Conservation (phyloP, 1,140 invertebrate species). For the Drosophila mayri region DNA sequence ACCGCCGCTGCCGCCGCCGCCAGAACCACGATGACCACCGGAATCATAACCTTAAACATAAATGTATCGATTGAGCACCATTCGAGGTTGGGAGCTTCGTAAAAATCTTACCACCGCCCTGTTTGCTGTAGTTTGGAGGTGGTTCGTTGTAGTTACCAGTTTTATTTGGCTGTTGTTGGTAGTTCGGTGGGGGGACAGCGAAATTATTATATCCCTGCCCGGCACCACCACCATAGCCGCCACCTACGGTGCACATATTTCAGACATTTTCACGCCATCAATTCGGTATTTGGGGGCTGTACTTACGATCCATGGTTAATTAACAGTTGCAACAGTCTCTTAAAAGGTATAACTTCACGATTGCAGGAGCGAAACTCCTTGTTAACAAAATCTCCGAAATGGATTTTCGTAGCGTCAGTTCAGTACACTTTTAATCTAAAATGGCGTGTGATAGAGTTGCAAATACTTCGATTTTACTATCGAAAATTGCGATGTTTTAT, state of each 20-base stretch:
- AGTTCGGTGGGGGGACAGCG: constrained; percentile 81
- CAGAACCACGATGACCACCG: constrained; percentile 81
- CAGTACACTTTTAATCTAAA: constrained; percentile 56
- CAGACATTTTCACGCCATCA: constrained; percentile 16
- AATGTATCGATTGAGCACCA: constrained; percentile 17
- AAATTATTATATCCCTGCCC: constrained; percentile 82
- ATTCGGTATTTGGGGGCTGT: neutral
- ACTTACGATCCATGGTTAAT: constrained; percentile 73
- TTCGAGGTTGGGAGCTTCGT: neutral
- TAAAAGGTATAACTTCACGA: constrained; percentile 4
- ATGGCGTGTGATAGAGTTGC: constrained; percentile 56
- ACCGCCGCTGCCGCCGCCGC: constrained; percentile 81
- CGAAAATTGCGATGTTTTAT: neutral
- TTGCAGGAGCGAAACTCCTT: constrained; percentile 18
- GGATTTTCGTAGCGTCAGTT: constrained; percentile 45
- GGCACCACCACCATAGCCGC: constrained; percentile 76
- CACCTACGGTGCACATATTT: constrained; percentile 55
- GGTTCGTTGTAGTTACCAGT: constrained; percentile 77
- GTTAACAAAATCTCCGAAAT: neutral
- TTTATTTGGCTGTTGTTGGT: constrained; percentile 79
- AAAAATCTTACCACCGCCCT: constrained; percentile 65
- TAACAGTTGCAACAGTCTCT: constrained; percentile 10
- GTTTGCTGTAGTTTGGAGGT: constrained; percentile 80
- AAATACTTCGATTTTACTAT: neutral
- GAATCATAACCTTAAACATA: constrained; percentile 83